Base-by-base conservation (phyloP, 2,797 vertebrate genomes). In the Melanotaenia nigrans region DNA sequence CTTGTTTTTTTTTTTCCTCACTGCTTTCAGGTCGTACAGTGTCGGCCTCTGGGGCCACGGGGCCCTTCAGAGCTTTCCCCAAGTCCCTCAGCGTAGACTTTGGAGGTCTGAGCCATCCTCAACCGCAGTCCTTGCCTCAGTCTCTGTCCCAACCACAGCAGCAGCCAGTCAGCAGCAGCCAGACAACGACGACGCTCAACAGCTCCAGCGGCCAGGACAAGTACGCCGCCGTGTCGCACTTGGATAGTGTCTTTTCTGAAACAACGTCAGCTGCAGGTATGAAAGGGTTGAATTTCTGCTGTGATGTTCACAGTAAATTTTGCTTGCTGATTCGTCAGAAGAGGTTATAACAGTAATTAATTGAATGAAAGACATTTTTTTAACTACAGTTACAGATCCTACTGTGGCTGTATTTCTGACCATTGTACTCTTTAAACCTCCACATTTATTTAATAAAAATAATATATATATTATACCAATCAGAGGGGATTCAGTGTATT, bases 71-170 rank as follows among this genome's bases (percentile, higher is more conserved):
- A 77, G 88, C 91, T 73, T 94, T 95, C 66, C 94, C 94, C 64
- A 95, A 95, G 82, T 95, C 95, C 18, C 81, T 95, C 75, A 95
- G 95, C 71, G 89, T 95, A 71, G 94, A 95, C 86, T 95, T 95
- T 0, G 94, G 95, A 25, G 93, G 94, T 32, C 85, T 94, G 70
- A 85, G 36, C 66, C 91, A 93, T n/a, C 75, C 89, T 24, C 90
- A 88, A 25, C 66, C 57, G 14, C 89, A 85, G 62, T 20, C 75
- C 12, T 77, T 85, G 76, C 78, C 89, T n/a, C 90, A 91, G 64
- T 88, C 89, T 49, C 73, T 85, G 68, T 89, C 86, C 35, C 89
- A 87, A 65, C 86, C 72, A 33, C 75, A 75, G 32, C 84, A 81
- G 60, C 82, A 65, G 61, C 54, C 80, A 0, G 81, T 49, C 35